These are phyloP conservation scores for Acronicta psi DNA, from an alignment of 2,888 invertebrate genomes.

Conservation along the genomic window DNA sequence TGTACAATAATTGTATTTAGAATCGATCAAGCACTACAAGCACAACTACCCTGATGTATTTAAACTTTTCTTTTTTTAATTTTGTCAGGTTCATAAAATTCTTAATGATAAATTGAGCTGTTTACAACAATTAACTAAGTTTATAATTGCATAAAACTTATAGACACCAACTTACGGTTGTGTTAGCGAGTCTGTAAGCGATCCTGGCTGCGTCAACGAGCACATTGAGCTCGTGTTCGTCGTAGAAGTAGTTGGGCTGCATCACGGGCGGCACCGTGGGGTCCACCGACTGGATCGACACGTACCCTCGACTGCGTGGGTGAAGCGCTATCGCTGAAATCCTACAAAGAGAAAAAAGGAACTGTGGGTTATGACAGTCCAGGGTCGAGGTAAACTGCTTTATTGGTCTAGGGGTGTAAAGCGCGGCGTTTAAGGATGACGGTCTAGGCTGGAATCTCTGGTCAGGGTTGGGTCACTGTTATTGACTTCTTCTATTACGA, in stretches of 20 bases:
- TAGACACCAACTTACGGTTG: slow-evolving; percentile 75
- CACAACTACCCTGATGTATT: too few species aligned
- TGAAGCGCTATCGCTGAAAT: slow-evolving; percentile 90
- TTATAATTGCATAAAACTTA: not conserved
- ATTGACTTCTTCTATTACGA: too few species aligned
- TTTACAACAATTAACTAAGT: too few species aligned
- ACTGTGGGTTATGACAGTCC: too few species aligned
- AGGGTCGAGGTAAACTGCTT: too few species aligned
- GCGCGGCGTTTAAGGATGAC: too few species aligned
- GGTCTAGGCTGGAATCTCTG: too few species aligned
- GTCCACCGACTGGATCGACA: slow-evolving; percentile 91
- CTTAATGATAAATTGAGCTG: not conserved
- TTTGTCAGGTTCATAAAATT: not conserved
- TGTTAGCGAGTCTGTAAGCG: slow-evolving; percentile 88
- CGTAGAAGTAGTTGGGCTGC: slow-evolving; percentile 93
- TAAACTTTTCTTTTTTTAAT: too few species aligned
- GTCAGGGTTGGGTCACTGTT: too few species aligned
- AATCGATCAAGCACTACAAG: too few species aligned
- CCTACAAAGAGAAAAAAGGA: slow-evolving; percentile 52
- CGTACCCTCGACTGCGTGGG: slow-evolving; percentile 91
- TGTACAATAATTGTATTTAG: too few species aligned
- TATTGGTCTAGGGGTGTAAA: too few species aligned
- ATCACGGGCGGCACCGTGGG: slow-evolving; percentile 92
- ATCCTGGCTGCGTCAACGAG: slow-evolving; percentile 90
- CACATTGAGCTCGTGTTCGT: slow-evolving; percentile 90